These are phyloP conservation scores for Hippotragus niger DNA, from an alignment of 2,113 vertebrate species.

Conservation along the genomic window DNA sequence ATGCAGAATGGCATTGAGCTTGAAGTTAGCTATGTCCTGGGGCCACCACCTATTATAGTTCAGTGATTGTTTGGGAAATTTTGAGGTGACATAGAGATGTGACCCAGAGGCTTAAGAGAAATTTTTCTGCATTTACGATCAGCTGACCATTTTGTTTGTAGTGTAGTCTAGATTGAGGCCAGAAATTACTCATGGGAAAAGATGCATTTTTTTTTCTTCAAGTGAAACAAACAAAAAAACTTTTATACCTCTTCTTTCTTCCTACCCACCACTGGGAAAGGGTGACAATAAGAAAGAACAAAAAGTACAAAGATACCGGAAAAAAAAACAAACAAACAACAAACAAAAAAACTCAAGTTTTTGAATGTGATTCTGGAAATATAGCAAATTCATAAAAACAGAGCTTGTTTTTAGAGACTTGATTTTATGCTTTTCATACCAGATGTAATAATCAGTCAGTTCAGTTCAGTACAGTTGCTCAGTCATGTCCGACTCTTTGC, in stretches of 20 bases:
- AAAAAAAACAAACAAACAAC: not conserved
- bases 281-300: not conserved
- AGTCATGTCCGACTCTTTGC: not conserved
- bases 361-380: not conserved
- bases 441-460: not conserved
- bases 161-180: not conserved
- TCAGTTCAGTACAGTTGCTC: too few species aligned
- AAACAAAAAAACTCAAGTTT: not conserved
- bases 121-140: not conserved
- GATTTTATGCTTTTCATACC: constrained; percentile 14
- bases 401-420: constrained; percentile 10
- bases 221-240: not conserved
- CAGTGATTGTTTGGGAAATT: not conserved
- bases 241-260: not conserved
- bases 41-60: not conserved
- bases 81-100: not conserved
- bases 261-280: not conserved
- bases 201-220: not conserved
- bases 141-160: not conserved
- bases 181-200: not conserved
- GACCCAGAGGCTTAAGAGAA: not conserved
- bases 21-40: not conserved
- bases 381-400: not conserved
- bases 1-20: not conserved
- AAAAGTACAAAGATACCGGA: not conserved